These are phyloP conservation scores for Bombus breviceps DNA, from an alignment of 1,140 invertebrate genomes.

Conservation along the genomic window DNA sequence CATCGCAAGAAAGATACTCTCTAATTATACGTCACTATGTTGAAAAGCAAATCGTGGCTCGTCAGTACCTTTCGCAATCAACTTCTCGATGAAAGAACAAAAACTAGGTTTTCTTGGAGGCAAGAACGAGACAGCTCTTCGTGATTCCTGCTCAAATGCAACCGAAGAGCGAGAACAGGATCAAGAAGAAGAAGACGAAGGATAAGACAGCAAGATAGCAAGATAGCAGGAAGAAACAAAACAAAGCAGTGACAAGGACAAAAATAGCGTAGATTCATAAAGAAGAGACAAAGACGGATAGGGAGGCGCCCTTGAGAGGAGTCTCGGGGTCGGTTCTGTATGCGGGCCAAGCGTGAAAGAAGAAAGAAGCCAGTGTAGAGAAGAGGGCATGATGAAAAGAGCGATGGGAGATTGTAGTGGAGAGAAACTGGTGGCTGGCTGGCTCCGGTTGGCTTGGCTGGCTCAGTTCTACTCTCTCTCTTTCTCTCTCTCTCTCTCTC, in stretches of 20 bases:
- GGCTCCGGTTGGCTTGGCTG: constrained; percentile 13
- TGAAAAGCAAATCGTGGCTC: constrained; percentile 8
- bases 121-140: background rate
- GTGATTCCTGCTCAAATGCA: constrained; percentile 51
- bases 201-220: background rate
- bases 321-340: constrained; percentile 63
- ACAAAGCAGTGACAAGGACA: background rate
- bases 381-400: constrained; percentile 75
- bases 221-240: background rate
- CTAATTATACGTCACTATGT: constrained; percentile 17
- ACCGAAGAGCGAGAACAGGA: background rate
- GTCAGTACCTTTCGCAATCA: background rate
- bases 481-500: background rate
- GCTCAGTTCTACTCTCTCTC: background rate
- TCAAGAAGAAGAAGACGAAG: background rate
- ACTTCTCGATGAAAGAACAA: background rate
- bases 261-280: background rate
- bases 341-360: constrained; percentile 72
- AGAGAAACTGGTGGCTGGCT: constrained; percentile 59
- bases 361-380: constrained; percentile 71
- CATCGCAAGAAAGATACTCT: background rate
- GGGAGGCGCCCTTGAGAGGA: constrained; percentile 67
- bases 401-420: constrained; percentile 63
- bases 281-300: constrained; percentile 2
- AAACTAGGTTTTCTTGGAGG: background rate